phyloP scores from a whole-genome alignment of 2,888 invertebrate genomes.

The Lepidocyrtoides sp. region DNA sequence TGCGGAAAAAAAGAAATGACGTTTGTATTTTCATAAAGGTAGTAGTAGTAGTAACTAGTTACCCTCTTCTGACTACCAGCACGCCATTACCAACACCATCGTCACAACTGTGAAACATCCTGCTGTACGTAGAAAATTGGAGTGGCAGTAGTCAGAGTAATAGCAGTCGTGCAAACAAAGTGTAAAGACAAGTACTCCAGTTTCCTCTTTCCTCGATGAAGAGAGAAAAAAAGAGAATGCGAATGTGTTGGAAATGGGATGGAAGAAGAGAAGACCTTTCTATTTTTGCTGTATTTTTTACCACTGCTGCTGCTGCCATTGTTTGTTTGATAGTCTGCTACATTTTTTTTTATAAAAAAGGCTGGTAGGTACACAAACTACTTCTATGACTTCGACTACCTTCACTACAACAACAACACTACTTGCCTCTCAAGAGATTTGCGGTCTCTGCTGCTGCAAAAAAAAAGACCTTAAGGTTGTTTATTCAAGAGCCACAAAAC shows the following conservation, averaged over 20 bases:
- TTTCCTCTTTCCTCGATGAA: neutral
- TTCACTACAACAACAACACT: neutral
- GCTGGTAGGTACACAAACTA: too few species aligned
- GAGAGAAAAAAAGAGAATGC: neutral
- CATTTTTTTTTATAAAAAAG: neutral
- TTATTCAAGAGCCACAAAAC: conserved; percentile 64
- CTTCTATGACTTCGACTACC: neutral
- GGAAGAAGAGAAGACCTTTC: neutral
- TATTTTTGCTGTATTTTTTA: neutral
- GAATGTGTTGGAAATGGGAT: conserved; percentile 19
- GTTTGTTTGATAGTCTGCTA: neutral
- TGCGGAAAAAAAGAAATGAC: neutral
- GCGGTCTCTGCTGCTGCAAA: conserved; percentile 58
- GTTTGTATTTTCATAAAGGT: neutral
- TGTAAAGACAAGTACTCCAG: neutral
- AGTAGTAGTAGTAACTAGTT: neutral
- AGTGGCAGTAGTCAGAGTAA: too few species aligned
- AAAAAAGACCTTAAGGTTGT: conserved; percentile 71
- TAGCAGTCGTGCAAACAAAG: neutral
- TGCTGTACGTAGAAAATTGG: neutral
- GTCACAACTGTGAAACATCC: neutral
- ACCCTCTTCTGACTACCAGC: too few species aligned
- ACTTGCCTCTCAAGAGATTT: conserved; percentile 62
- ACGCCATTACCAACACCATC: neutral
- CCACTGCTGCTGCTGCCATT: too few species aligned